Conservation (phyloP, 2,797 vertebrate species). For the Enteromius afrohamiltoni region DNA sequence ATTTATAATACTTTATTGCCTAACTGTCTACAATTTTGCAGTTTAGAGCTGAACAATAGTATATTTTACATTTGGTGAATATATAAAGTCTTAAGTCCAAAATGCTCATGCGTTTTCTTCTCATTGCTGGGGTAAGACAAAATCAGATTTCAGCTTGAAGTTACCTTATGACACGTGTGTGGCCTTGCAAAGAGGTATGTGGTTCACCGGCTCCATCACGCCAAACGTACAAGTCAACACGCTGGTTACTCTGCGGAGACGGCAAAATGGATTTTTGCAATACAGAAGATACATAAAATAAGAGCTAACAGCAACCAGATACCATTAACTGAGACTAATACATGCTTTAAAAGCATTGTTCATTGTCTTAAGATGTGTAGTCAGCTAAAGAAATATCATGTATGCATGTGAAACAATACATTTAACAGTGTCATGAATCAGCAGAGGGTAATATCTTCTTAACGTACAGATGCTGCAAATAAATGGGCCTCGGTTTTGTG, state of each 20-base stretch:
- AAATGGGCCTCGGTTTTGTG: slow-evolving; percentile 85
- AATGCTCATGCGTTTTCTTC: not conserved
- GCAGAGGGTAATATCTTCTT: not conserved
- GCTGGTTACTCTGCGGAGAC: slow-evolving; percentile 87
- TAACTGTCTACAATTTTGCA: not conserved
- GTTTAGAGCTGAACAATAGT: not conserved
- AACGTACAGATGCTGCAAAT: slow-evolving; percentile 92
- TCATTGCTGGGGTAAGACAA: not conserved
- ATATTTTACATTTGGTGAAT: not conserved
- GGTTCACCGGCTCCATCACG: slow-evolving; percentile 88
- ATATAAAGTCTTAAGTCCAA: not conserved
- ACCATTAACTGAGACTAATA: not conserved
- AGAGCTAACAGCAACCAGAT: not conserved
- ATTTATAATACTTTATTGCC: not conserved
- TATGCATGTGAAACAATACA: slow-evolving; percentile 1
- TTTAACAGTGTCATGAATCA: not conserved
- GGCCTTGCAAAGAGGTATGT: slow-evolving; percentile 91
- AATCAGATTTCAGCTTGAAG: not conserved
- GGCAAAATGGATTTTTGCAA: slow-evolving; percentile 39
- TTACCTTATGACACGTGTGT: slow-evolving; percentile 97
- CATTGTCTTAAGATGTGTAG: not conserved
- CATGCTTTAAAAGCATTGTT: not conserved
- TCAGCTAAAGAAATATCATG: not conserved
- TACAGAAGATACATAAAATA: not conserved
- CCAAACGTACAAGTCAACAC: slow-evolving; percentile 95